Percentiles rank a stretch among this genome's conserved stretches.
These are phyloP conservation scores for Sminthopsis crassicaudata DNA, from an alignment of 2,113 vertebrate species.

Conservation along the genomic window DNA sequence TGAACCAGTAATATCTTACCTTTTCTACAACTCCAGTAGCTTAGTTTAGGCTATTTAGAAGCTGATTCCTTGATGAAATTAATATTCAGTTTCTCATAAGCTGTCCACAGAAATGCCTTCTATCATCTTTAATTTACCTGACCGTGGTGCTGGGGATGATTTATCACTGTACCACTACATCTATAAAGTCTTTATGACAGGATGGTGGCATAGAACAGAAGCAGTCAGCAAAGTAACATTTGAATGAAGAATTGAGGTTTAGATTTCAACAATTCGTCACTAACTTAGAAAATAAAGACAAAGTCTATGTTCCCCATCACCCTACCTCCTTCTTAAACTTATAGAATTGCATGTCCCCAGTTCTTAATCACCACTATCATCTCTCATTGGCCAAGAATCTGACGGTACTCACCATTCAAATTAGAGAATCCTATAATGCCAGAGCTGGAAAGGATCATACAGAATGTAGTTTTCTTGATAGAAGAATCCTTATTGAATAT, in stretches of 20 bases:
- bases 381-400: neutral
- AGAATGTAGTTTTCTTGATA: neutral
- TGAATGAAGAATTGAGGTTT: slow-evolving; percentile 42
- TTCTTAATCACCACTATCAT: neutral
- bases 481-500: neutral
- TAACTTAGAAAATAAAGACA: slow-evolving; percentile 52
- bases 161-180: slow-evolving; percentile 55
- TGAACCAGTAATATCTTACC: slow-evolving; percentile 45
- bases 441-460: neutral
- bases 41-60: slow-evolving; percentile 61
- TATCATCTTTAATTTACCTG: slow-evolving; percentile 68
- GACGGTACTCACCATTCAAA: neutral
- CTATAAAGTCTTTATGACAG: slow-evolving; percentile 68
- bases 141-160: slow-evolving; percentile 41
- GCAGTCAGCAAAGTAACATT: slow-evolving; percentile 61
- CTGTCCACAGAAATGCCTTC: slow-evolving; percentile 61
- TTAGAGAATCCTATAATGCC: neutral
- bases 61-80: slow-evolving; percentile 69
- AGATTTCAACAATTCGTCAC: slow-evolving; percentile 42
- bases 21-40: slow-evolving; percentile 57
- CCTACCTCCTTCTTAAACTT: slow-evolving; percentile 37
- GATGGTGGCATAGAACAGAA: slow-evolving; percentile 42
- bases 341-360: slow-evolving; percentile 47
- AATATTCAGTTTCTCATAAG: slow-evolving; percentile 71
- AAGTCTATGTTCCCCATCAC: neutral